Conservation (phyloP, 2,797 vertebrate species). For the Dendrocincla fuliginosa region DNA sequence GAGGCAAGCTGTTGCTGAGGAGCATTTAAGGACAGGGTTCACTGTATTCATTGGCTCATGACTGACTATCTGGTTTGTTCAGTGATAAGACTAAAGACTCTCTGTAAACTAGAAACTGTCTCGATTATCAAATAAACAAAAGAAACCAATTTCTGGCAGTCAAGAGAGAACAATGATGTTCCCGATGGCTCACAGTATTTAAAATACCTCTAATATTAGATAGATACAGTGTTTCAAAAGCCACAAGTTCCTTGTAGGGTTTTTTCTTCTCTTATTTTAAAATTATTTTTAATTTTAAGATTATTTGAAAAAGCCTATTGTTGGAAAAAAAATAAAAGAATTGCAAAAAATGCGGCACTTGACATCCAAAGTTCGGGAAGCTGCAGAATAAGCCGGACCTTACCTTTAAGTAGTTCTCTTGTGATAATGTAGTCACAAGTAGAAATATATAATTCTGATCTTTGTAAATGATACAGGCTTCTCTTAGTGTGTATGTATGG, state of each 20-base stretch:
- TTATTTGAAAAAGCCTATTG: background rate
- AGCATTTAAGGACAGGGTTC: conserved; percentile 8
- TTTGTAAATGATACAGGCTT: background rate
- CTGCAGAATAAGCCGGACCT: background rate
- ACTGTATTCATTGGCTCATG: background rate
- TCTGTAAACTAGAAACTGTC: conserved; percentile 30
- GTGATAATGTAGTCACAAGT: background rate
- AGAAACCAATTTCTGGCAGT: conserved; percentile 34
- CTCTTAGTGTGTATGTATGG: background rate
- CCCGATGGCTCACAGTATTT: conserved; percentile 38
- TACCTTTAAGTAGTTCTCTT: background rate
- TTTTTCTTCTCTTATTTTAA: background rate
- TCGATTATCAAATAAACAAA: conserved; percentile 43
- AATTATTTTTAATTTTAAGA: background rate
- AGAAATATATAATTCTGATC: background rate
- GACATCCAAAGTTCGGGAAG: background rate
- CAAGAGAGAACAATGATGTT: conserved; percentile 3
- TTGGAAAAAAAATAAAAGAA: background rate
- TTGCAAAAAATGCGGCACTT: background rate
- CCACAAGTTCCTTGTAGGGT: background rate
- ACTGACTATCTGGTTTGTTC: conserved; percentile 41
- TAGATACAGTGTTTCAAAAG: conserved; percentile 4
- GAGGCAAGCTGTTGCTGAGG: background rate
- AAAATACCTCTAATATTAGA: conserved; percentile 44
- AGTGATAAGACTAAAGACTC: conserved; percentile 47